phyloP scores from a whole-genome alignment of 2,797 vertebrate species.

The Cynodonichthys magdalenae region DNA sequence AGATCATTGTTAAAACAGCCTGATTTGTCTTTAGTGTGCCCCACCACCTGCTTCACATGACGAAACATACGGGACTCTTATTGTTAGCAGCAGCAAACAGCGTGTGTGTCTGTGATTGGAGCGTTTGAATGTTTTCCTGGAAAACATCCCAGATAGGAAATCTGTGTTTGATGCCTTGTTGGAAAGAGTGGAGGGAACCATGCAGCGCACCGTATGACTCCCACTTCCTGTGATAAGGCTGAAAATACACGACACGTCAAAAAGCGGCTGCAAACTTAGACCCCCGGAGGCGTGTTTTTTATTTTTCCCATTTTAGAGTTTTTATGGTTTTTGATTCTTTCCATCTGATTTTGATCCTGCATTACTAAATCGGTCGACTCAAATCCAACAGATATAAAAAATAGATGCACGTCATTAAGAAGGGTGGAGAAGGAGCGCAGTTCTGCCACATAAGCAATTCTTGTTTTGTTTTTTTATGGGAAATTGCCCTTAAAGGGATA shows the following conservation, averaged over 20 bases:
- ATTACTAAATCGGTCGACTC: not conserved
- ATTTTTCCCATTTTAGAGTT: not conserved
- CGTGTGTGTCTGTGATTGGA: constrained; percentile 9
- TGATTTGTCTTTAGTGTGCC: not conserved
- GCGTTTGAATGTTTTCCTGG: constrained; percentile 41
- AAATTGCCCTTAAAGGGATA: too few relatives aligned
- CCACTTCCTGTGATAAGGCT: constrained; percentile 34
- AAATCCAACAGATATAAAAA: not conserved
- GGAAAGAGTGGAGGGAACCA: constrained; percentile 46
- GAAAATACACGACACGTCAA: not conserved
- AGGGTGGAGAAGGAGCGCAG: too few relatives aligned
- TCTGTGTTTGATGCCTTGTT: constrained; percentile 59
- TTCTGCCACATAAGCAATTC: too few relatives aligned
- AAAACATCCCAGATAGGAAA: constrained; percentile 55
- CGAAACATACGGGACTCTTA: constrained; percentile 50
- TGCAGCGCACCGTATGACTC: constrained; percentile 60
- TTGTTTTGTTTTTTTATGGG: too few relatives aligned
- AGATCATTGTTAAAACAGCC: not conserved
- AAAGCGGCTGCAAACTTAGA: constrained; percentile 4
- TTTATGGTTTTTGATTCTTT: constrained; percentile 6
- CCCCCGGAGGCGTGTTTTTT: not conserved
- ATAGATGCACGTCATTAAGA: too few relatives aligned
- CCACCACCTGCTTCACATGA: constrained; percentile 21
- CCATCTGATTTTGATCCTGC: constrained; percentile 14
- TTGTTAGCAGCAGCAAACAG: constrained; percentile 34